phyloP scores from a whole-genome alignment of 2,797 vertebrate species.

The Gambelia wislizenii region DNA sequence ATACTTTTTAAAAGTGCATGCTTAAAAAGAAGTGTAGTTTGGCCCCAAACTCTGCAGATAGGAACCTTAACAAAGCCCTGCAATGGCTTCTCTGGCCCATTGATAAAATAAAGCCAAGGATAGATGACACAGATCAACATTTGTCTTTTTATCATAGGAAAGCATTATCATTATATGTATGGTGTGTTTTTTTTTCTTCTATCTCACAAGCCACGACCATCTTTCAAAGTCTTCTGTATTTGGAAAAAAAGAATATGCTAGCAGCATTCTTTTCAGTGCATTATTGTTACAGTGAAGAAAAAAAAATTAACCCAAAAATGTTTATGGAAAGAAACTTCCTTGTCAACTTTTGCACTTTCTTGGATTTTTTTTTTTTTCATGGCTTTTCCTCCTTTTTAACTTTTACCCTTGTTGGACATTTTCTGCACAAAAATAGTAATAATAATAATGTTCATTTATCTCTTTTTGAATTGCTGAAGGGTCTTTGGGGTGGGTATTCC shows the following conservation, averaged over 20 bases:
- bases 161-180: background rate
- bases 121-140: background rate
- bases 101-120: constrained; percentile 28
- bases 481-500: constrained; percentile 44
- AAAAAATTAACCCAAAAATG: constrained; percentile 3
- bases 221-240: constrained; percentile 21
- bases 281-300: constrained; percentile 11
- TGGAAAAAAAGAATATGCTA: background rate
- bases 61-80: constrained; percentile 41
- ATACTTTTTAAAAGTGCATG: background rate
- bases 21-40: background rate
- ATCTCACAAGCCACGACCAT: constrained; percentile 1
- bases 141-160: constrained; percentile 3
- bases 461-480: constrained; percentile 24
- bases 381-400: background rate
- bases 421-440: constrained; percentile 10
- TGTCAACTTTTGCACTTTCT: constrained; percentile 51
- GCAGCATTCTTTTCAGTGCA: background rate
- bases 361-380: constrained; percentile 22
- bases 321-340: constrained; percentile 20
- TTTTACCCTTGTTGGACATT: background rate
- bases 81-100: background rate
- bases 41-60: constrained; percentile 24
- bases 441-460: background rate
- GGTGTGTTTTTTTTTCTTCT: background rate